Percentiles rank a stretch among this genome's conserved stretches.
These are phyloP conservation scores for Atherinosoma microstoma DNA, from an alignment of 2,797 vertebrate species.

Conservation along the genomic window DNA sequence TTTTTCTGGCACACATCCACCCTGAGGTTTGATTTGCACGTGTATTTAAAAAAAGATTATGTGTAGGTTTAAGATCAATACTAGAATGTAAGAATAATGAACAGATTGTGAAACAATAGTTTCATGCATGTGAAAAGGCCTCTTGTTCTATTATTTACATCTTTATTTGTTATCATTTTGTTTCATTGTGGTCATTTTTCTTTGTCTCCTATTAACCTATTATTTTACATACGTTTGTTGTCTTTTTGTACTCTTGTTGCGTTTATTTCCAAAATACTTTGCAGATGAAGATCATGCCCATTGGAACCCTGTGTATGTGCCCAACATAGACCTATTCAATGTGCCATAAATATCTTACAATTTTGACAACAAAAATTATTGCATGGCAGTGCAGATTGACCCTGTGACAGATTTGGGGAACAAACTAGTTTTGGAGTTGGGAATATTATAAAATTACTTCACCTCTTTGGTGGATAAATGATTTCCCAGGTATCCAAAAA, in stretches of 20 bases:
- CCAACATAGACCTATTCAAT: too few species aligned
- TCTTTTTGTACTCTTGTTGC: not conserved
- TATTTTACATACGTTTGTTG: not conserved
- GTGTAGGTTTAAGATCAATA: too few species aligned
- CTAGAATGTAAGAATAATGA: too few species aligned
- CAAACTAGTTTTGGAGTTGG: slow-evolving; percentile 5
- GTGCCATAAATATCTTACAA: too few species aligned
- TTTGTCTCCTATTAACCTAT: not conserved
- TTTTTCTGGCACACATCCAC: slow-evolving; percentile 8
- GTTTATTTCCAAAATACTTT: not conserved
- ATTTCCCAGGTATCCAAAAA: not conserved
- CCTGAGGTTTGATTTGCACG: slow-evolving; percentile 11
- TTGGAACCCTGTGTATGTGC: too few species aligned
- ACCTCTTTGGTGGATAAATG: not conserved
- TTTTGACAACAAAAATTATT: too few species aligned
- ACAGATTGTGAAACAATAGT: too few species aligned
- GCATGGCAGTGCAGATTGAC: slow-evolving; percentile 1
- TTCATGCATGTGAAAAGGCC: too few species aligned
- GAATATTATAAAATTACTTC: not conserved
- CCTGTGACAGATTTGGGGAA: not conserved
- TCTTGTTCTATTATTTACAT: not conserved
- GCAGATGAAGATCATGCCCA: too few species aligned
- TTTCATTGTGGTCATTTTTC: not conserved
- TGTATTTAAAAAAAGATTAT: not conserved
- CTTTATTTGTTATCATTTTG: not conserved